Evolutionary conservation across 2,888 invertebrate species (phyloP).

Genomic region (Cecidostiba fungosa): DNA sequence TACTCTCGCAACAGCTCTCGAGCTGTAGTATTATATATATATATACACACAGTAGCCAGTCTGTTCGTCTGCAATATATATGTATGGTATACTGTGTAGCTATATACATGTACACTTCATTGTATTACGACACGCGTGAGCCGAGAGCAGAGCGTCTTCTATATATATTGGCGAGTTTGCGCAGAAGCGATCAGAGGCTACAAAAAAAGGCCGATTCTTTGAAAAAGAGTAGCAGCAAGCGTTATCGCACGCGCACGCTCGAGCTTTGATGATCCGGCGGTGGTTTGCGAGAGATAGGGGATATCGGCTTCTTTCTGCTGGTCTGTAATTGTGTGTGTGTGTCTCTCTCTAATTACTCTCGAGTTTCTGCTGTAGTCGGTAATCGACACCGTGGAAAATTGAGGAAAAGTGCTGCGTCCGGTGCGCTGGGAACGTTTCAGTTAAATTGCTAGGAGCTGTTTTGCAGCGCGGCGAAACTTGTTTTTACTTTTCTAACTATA

Average conservation of each 20-base stretch:
- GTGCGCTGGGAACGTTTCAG: background rate
- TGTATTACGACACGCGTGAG: too few relatives aligned
- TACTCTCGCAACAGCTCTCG: slow-evolving; percentile 33
- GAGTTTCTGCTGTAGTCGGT: background rate
- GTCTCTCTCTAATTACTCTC: background rate
- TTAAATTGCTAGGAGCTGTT: background rate
- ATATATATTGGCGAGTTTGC: background rate
- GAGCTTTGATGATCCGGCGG: background rate
- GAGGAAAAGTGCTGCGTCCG: background rate
- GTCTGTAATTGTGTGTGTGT: background rate
- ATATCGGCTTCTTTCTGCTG: background rate
- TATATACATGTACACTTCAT: background rate
- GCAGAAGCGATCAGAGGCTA: background rate
- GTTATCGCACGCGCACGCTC: background rate
- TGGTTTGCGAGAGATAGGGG: background rate
- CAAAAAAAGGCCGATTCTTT: background rate
- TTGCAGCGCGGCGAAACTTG: background rate
- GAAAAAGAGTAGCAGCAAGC: background rate
- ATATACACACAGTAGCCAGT: background rate
- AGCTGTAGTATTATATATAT: background rate
- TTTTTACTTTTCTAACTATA: background rate
- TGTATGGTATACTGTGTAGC: background rate
- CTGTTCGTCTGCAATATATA: background rate
- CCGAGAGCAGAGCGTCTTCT: background rate
- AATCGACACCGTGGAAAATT: background rate